Base-by-base conservation (phyloP, 2,888 invertebrate genomes). In the Orthonevra nobilis region DNA sequence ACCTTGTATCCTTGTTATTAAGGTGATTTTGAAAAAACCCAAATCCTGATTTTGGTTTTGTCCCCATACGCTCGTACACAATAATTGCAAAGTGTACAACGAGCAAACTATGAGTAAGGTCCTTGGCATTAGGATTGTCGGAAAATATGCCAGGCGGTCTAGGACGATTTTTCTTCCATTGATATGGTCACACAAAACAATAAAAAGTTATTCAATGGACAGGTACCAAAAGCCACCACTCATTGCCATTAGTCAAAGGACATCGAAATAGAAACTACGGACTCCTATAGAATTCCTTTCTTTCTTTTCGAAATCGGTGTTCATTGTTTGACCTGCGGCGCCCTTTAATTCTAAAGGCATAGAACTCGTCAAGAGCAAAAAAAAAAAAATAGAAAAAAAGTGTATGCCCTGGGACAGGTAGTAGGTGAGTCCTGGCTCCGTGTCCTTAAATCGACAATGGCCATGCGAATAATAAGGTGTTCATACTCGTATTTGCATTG, bases 71-170 rank as follows among this genome's bases (percentile, higher is more conserved):
- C 42, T 40, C 58, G 58, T n/a, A 54, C 52, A 66, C 7, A 79
- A n/a, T 66, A 73, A 79, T 75, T 60, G 73, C 60, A 61, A 68
- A 60, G 66, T 40, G 72, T 72, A 23, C 46, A 60, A 44, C 63
- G 7, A n/a, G 40, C 48, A 42, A 56, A 42, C 23, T 69, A n/a
- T n/a, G n/a, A n/a, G n/a, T n/a, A n/a, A n/a, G n/a, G n/a, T 38
- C 38, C 6, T 40, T 15, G 26, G 32, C 14, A 61, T 69, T 38
- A 56, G 54, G 54, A 14, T 48, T 14, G 14, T 12, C 38, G 19
- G 19, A 19, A 26, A 75, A 81, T 84, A 85, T 84, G 86, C 85
- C 85, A 85, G 85, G 84, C 86, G 86, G 85, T 85, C 86, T 85
- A 83, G 85, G 77, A 66, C 61, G 81, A 81, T 81, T 63, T 81